Conservation (phyloP, 2,113 vertebrate species). For the Sinocyclocheilus maitianheensis region DNA sequence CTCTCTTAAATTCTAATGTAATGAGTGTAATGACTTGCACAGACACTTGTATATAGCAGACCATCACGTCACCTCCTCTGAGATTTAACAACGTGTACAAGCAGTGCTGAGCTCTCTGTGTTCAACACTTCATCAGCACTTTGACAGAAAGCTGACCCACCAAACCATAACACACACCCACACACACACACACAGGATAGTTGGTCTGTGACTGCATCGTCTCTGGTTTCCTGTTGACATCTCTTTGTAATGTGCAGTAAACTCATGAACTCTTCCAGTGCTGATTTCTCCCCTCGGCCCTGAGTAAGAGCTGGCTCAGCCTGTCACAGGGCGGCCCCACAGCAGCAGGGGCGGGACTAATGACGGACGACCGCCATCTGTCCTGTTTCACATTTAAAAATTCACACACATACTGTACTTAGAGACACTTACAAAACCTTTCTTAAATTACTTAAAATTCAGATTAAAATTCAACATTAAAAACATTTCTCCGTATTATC, state of each 20-base stretch:
- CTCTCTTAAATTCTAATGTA: neutral
- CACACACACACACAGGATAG: neutral
- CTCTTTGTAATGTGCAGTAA: neutral
- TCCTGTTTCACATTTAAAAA: conserved; percentile 43
- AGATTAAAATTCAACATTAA: too few species aligned
- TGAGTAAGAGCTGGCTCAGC: conserved; percentile 38
- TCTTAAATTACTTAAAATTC: neutral
- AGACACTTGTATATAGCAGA: neutral
- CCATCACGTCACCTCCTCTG: conserved; percentile 9
- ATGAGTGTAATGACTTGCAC: neutral
- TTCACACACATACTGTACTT: conserved; percentile 1
- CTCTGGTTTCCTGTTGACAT: neutral
- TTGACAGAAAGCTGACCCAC: conserved; percentile 8
- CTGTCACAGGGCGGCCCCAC: neutral
- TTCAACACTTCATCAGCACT: conserved; percentile 3
- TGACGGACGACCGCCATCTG: conserved; percentile 57
- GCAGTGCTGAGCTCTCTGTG: neutral
- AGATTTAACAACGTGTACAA: neutral
- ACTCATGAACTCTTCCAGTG: neutral
- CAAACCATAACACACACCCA: neutral
- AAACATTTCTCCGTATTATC: too few species aligned
- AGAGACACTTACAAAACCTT: neutral
- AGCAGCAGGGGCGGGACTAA: conserved; percentile 8
- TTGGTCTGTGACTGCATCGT: neutral
- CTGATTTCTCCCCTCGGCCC: neutral